Evolutionary conservation across 64 coral and sea anemone genomes (phyloP), one percentile per base, ranked within the genome.

Genomic region (Hydrozoanthus tunicans): DNA sequence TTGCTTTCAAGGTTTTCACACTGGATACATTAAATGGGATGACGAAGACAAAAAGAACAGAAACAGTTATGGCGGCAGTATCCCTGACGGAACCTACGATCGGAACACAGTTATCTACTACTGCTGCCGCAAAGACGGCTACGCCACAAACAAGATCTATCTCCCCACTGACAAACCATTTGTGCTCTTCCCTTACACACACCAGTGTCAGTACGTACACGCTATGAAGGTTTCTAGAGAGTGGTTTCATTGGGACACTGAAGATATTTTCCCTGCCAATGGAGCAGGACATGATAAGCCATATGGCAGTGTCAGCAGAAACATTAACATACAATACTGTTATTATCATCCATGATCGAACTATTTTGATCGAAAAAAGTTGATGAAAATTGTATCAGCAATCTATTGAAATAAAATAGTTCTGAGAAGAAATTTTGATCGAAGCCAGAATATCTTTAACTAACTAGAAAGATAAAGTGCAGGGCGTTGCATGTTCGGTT

Each of bases 171-270:
- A 92, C 72, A 84, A 57, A 6, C 91, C 91, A 0, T 92, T 92
- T 56, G 81, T 92, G n/a, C n/a, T 92, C 6, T 92, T 92, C 61
- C 83, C 91, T 32, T 85, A 86, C 70, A 84, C 65, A 11, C 91
- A 92, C 72, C 70, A 92, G 91, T 86, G 91, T 59, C 81, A 86
- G 73, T 66, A 92, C n/a, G 91, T 85, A 26, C 59, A 92, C 13
- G 91, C 81, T 15, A 78, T 92, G 81, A 53, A 77, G n/a, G 69
- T 70, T 13, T 60, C 61, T 0, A 66, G 77, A 10, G 91, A 92
- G 3, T 92, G 81, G 81, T 85, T 92, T 53, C 25, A 68, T 17
- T 92, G 91, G 91, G 91, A 92, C 27, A 92, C 91, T 3, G 81
- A 92, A 32, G 91, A 92, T 14, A 56, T 64, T 15, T 92, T 77